Percentiles rank a stretch among this genome's conserved stretches.
Evolutionary conservation across 2,888 invertebrate genomes (phyloP).

Genomic region (Pyrochroa serraticornis): DNA sequence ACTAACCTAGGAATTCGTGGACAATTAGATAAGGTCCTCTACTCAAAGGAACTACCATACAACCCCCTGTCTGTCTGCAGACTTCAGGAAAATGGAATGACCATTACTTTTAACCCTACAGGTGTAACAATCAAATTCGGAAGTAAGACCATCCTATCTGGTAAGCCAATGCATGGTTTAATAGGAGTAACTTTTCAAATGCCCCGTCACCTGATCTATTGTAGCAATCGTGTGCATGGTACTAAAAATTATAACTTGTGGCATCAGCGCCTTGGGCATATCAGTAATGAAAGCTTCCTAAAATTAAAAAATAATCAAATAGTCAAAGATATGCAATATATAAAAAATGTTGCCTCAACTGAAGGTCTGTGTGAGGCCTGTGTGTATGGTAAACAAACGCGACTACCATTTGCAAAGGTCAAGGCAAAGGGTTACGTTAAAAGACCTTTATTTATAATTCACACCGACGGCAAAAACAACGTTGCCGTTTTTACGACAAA

Average conservation of each 20-base stretch:
- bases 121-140: constrained; percentile 37
- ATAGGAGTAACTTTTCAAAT: constrained; percentile 30
- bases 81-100: constrained; percentile 39
- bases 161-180: constrained; percentile 39
- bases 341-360: neutral
- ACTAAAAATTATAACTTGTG: constrained; percentile 36
- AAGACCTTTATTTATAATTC: constrained; percentile 27
- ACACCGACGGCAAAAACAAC: too few relatives aligned
- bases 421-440: neutral
- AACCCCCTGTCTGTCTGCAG: constrained; percentile 42
- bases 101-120: constrained; percentile 41
- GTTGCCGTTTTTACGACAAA: constrained; percentile 39
- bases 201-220: neutral
- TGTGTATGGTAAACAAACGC: constrained; percentile 9
- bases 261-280: constrained; percentile 32
- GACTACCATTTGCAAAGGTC: constrained; percentile 7
- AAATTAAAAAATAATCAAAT: constrained; percentile 6
- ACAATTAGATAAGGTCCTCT: constrained; percentile 37
- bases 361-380: constrained; percentile 8
- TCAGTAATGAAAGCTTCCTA: constrained; percentile 22
- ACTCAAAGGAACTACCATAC: constrained; percentile 43
- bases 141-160: constrained; percentile 33
- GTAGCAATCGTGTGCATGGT: neutral
- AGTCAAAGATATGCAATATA: neutral
- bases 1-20: constrained; percentile 36